phyloP scores from a whole-genome alignment of 2,888 invertebrate genomes.

The Epinotia brunnichana region DNA sequence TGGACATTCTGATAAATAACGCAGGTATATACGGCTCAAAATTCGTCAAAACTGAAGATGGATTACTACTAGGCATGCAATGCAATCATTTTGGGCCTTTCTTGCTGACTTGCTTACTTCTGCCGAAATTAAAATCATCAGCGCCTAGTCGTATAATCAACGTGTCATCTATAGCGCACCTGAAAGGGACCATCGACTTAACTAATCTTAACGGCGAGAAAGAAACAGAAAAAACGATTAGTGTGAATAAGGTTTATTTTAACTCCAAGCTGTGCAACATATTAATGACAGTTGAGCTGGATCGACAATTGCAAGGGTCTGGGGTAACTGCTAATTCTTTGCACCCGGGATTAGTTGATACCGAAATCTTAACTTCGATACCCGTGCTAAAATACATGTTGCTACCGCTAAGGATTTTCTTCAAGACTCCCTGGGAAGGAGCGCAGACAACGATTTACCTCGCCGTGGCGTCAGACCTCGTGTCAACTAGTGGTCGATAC shows the following conservation, averaged over 20 bases:
- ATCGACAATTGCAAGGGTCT: conserved; percentile 86
- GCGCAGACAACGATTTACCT: conserved; percentile 75
- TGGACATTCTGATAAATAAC: conserved; percentile 83
- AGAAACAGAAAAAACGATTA: conserved; percentile 50
- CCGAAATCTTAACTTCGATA: conserved; percentile 73
- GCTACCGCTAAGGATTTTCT: conserved; percentile 19
- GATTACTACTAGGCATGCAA: conserved; percentile 82
- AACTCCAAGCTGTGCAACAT: conserved; percentile 90
- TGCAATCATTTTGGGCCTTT: conserved; percentile 83
- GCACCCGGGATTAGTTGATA: conserved; percentile 91
- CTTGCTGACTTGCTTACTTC: conserved; percentile 83
- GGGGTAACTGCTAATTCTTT: conserved; percentile 90
- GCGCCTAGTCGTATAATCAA: conserved; percentile 66
- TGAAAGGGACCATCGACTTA: conserved; percentile 57
- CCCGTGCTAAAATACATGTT: not conserved
- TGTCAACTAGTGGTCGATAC: conserved; percentile 80
- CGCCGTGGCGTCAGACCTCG: conserved; percentile 66
- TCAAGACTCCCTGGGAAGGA: conserved; percentile 44
- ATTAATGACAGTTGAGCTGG: conserved; percentile 88
- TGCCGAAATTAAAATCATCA: conserved; percentile 61
- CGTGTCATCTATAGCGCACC: conserved; percentile 66
- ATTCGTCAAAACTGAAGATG: conserved; percentile 78
- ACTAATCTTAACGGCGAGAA: conserved; percentile 60
- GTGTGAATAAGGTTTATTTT: conserved; percentile 49
- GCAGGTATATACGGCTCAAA: conserved; percentile 70